Conservation (phyloP, 2,113 vertebrate genomes). For the Gymnarchus niloticus region DNA sequence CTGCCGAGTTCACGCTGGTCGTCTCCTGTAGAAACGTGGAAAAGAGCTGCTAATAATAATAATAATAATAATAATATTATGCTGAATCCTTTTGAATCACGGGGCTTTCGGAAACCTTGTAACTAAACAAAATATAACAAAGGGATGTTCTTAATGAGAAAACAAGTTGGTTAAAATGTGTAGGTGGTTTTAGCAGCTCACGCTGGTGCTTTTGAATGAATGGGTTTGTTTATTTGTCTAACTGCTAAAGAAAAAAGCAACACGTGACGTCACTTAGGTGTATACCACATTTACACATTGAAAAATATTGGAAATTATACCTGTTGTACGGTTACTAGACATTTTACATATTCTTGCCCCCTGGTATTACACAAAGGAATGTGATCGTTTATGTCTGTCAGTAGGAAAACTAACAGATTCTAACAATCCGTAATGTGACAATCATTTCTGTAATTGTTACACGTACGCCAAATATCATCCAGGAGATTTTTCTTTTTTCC, state of each 20-base stretch:
- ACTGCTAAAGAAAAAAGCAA: no score
- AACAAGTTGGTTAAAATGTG: background rate
- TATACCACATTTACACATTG: no score
- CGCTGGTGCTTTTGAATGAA: background rate
- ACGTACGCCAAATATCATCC: background rate
- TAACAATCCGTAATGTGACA: background rate
- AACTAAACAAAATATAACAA: background rate
- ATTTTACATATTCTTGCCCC: background rate
- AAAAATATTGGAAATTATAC: no score
- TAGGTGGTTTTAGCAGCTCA: background rate
- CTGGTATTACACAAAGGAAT: background rate
- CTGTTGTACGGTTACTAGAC: background rate
- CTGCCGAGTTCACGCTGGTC: no score
- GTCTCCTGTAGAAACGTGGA: no score
- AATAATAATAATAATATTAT: no score
- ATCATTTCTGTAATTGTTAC: background rate
- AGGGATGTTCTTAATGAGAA: background rate
- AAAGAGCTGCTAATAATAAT: no score
- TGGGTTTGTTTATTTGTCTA: background rate
- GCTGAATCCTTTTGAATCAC: no score
- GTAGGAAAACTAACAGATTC: background rate
- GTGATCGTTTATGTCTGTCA: no score
- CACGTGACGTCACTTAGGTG: no score
- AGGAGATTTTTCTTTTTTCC: background rate
- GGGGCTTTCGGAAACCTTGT: background rate